These are phyloP conservation scores for Zeuzera pyrina DNA, from an alignment of 2,888 invertebrate species.

Conservation along the genomic window DNA sequence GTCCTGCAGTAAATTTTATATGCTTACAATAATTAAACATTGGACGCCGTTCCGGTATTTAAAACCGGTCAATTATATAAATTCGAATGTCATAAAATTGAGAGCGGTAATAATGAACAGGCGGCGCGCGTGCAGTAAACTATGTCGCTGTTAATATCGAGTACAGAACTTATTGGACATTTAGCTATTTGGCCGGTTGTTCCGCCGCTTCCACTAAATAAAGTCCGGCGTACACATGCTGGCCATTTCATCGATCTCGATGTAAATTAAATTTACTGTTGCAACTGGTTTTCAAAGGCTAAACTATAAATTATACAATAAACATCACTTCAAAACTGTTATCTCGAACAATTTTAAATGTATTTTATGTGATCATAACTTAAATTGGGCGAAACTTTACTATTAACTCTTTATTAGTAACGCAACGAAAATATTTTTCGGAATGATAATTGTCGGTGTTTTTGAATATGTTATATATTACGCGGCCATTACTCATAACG, in stretches of 20 bases:
- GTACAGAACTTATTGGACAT: constrained; percentile 55
- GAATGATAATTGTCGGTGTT: too few relatives aligned
- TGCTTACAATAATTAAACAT: constrained; percentile 34
- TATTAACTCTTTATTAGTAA: too few relatives aligned
- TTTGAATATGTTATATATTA: too few relatives aligned
- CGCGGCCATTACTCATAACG: too few relatives aligned
- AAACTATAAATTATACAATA: constrained; percentile 4
- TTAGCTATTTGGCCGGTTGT: constrained; percentile 38
- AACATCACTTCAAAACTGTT: constrained; percentile 1
- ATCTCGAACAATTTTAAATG: background rate
- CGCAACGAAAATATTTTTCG: too few relatives aligned
- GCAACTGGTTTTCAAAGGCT: constrained; percentile 7
- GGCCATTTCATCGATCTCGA: constrained; percentile 18
- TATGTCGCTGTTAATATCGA: constrained; percentile 61
- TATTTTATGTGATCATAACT: background rate
- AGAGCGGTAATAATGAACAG: constrained; percentile 59
- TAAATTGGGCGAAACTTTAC: too few relatives aligned
- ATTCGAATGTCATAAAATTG: constrained; percentile 61
- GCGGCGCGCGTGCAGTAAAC: constrained; percentile 54
- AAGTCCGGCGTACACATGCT: constrained; percentile 18
- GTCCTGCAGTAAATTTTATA: constrained; percentile 23
- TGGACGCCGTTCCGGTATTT: constrained; percentile 36
- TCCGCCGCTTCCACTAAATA: constrained; percentile 27
- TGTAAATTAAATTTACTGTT: constrained; percentile 22
- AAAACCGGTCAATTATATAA: constrained; percentile 57